Evolutionary conservation across 2,888 invertebrate species (phyloP).

Genomic region (Nudaria mundana): DNA sequence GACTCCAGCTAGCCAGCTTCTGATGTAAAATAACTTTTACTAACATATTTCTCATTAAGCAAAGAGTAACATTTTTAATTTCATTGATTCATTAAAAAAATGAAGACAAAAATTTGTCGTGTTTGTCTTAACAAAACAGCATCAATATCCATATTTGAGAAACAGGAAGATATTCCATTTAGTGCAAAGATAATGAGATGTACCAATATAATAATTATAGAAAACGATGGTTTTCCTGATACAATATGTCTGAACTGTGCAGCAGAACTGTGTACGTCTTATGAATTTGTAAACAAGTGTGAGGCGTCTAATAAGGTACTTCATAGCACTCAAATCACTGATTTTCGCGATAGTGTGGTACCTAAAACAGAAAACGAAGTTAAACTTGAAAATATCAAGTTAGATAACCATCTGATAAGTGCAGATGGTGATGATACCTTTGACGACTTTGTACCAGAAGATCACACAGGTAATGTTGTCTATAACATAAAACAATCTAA

Average conservation of each 20-base stretch:
- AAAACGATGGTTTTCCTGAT: constrained; percentile 62
- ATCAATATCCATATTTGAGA: constrained; percentile 53
- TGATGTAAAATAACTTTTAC: no score
- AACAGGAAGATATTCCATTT: constrained; percentile 50
- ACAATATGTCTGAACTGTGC: constrained; percentile 58
- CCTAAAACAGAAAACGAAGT: constrained; percentile 29
- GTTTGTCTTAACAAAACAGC: constrained; percentile 60
- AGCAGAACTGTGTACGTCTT: constrained; percentile 49
- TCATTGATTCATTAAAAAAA: no score
- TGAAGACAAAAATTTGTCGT: constrained; percentile 51
- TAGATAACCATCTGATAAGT: constrained; percentile 36
- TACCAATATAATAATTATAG: constrained; percentile 49
- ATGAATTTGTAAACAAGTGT: constrained; percentile 60
- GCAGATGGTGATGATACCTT: constrained; percentile 34
- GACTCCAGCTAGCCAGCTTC: no score
- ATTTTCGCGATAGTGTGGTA: constrained; percentile 27
- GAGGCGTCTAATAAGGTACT: constrained; percentile 59
- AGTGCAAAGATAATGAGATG: constrained; percentile 59
- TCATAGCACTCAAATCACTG: constrained; percentile 40
- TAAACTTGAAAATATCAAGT: constrained; percentile 26
- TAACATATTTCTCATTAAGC: no score
- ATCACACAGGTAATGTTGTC: constrained; percentile 1
- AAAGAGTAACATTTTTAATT: no score
- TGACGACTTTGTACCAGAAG: constrained; percentile 14
- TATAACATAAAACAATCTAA: constrained; percentile 10